Base-by-base conservation (phyloP, 2,888 invertebrate species). In the Steromphala cineraria region DNA sequence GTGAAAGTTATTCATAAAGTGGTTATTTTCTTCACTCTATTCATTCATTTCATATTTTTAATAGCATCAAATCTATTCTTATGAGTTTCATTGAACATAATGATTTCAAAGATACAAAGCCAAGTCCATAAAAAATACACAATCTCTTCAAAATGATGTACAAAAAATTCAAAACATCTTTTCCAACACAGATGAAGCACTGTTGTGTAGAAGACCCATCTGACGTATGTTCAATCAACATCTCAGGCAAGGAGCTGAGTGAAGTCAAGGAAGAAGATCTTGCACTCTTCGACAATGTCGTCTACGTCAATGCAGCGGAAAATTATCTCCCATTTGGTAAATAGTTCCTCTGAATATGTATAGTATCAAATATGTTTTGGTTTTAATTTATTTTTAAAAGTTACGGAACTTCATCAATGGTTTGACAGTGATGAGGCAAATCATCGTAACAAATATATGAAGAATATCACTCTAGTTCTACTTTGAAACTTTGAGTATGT, bases 171-270 rank as follows among this genome's bases (percentile, higher is more conserved):
- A 46, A 46, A 13, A 40, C 53, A 78, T 15, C 86, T 86, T n/a
- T 46, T 5, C 13, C 1, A 46, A 46, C 46, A 4, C 84, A 93
- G 92, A 90, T 93, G 92, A 91, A 92, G 67, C 92, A 92, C 80
- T 92, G 92, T 80, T 91, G 91, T 85, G 91, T 93, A 7, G 92
- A 93, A 53, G 93, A 93, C 82, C 93, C 93, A 0, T 82, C 90
- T 2, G 92, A 93, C 79, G 83, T 93, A 36, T 93, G 92, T 78
- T 91, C 91, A 19, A 87, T 93, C 5, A 93, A 93, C 81, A 91
- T 93, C 71, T 82, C 89, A 75, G 91, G 91, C 13, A 87, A 91
- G 80, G 90, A 89, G 28, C 86, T 93, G 46, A 86, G 84, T n/a
- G 92, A 92, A 24, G 90, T 89, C 15, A 91, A 91, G 79, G 91